Evolutionary conservation across 2,113 vertebrate species (phyloP), one percentile per base, ranked within the genome.

Genomic region (Eira barbara): DNA sequence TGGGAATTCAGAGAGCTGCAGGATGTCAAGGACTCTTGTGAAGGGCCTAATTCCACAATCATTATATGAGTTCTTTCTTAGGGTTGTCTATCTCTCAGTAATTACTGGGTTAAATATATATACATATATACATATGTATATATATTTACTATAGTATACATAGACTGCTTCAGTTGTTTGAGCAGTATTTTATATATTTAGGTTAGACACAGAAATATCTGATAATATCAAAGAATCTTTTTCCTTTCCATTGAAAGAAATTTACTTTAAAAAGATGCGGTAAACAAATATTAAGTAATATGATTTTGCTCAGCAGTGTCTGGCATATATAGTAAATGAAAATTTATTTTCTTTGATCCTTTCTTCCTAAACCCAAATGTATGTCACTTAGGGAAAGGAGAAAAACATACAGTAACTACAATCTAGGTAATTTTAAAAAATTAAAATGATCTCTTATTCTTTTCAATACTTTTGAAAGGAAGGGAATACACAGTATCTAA

Each of bases 1-100:
- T 91, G 91, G 39, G 82, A 93, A 95, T 94, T 94, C 39, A 87
- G 81, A 96, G 79, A 92, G 45, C 85, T 94, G 47, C 52, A 87
- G 81, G 92, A 97, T 20, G 34, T 96, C 96, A 94, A 82, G 29
- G 63, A 94, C n/a, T 92, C n/a, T 90, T 81, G 81, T 39, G 59
- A 89, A 94, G 34, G 61, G 11, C 39, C 34, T 83, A 86, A 89
- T 92, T 34, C 47, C 39, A 61, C 34, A 86, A 7, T 90, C 31
- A 61, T 86, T 87, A 79, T 9, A 39, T 74, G 13, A 76, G 36
- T 96, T 47, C n/a, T 95, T 94, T 63, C 67, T 80, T 47, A 29
- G 25, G 2, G 34, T 36, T 92, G 34, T 79, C 82, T 94, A 36
- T 63, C 76, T 79, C 21, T 74, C 47, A 73, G 27, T 90, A 95